phyloP scores from a whole-genome alignment of 2,888 invertebrate genomes.

The Seladonia tumulorum region DNA sequence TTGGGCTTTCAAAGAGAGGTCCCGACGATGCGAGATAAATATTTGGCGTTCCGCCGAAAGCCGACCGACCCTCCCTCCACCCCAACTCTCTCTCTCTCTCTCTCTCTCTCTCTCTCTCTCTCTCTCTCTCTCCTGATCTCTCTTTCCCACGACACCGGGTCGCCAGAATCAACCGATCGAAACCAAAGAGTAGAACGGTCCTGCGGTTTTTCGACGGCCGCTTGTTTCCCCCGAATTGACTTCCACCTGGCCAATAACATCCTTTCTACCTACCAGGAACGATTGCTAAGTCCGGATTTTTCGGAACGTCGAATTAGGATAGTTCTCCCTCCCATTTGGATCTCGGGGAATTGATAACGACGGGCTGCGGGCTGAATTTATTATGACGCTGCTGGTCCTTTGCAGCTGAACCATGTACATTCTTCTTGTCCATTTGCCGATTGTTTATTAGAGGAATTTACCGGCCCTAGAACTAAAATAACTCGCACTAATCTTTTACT shows the following conservation, averaged over 20 bases:
- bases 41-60: constrained; percentile 66
- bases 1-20: constrained; percentile 57
- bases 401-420: background rate
- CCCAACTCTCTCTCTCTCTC: too few species aligned
- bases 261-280: constrained; percentile 4
- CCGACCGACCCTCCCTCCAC: constrained; percentile 15
- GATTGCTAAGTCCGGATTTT: constrained; percentile 21
- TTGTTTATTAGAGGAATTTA: background rate
- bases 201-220: constrained; percentile 48
- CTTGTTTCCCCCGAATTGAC: constrained; percentile 49
- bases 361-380: constrained; percentile 3
- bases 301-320: background rate
- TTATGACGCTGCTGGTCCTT: background rate
- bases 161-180: constrained; percentile 60
- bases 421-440: background rate
- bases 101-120: background rate
- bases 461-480: background rate
- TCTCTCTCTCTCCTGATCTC: background rate
- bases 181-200: constrained; percentile 48
- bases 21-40: constrained; percentile 60
- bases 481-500: too few species aligned
- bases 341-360: background rate
- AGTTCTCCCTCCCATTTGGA: background rate
- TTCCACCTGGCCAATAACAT: constrained; percentile 35
- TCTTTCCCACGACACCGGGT: constrained; percentile 37